A percentile compares a stretch with the other conserved stretches of the same genome.
These are phyloP conservation scores for Lagorchestes hirsutus DNA, from an alignment of 2,797 vertebrate genomes.

Conservation along the genomic window DNA sequence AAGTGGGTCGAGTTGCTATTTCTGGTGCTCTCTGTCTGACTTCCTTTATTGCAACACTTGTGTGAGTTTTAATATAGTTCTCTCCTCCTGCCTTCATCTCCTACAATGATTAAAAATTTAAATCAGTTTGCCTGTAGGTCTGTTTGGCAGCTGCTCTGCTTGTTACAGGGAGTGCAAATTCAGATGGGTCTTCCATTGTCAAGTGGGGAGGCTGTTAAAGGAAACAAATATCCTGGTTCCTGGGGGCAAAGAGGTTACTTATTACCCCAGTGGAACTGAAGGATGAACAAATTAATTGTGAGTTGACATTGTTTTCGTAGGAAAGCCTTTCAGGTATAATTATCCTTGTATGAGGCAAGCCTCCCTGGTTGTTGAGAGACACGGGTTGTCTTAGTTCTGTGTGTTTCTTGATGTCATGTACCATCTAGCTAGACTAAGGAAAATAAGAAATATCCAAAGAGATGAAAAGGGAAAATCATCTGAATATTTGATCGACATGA, in stretches of 20 bases:
- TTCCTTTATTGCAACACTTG: slow-evolving; percentile 48
- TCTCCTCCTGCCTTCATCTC: slow-evolving; percentile 62
- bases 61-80: slow-evolving; percentile 42
- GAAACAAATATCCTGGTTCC: slow-evolving; percentile 48
- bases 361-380: neutral
- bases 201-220: slow-evolving; percentile 62
- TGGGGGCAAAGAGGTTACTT: slow-evolving; percentile 34
- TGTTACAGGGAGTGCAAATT: slow-evolving; percentile 62
- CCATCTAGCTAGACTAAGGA: neutral
- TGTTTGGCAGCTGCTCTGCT: slow-evolving; percentile 61
- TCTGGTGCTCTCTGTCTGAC: neutral
- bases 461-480: neutral
- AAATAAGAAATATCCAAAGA: neutral
- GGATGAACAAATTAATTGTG: slow-evolving; percentile 27
- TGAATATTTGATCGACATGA: neutral
- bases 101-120: slow-evolving; percentile 75
- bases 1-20: slow-evolving; percentile 26
- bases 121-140: slow-evolving; percentile 64
- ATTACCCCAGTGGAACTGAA: slow-evolving; percentile 68
- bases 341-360: slow-evolving; percentile 41
- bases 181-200: slow-evolving; percentile 45
- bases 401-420: neutral
- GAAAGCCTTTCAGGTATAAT: slow-evolving; percentile 34
- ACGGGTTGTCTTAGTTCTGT: neutral
- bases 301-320: neutral